A percentile compares a stretch with the other conserved stretches of the same genome.
Evolutionary conservation across 2,113 vertebrate species (phyloP).

Genomic region (Athene cunicularia): DNA sequence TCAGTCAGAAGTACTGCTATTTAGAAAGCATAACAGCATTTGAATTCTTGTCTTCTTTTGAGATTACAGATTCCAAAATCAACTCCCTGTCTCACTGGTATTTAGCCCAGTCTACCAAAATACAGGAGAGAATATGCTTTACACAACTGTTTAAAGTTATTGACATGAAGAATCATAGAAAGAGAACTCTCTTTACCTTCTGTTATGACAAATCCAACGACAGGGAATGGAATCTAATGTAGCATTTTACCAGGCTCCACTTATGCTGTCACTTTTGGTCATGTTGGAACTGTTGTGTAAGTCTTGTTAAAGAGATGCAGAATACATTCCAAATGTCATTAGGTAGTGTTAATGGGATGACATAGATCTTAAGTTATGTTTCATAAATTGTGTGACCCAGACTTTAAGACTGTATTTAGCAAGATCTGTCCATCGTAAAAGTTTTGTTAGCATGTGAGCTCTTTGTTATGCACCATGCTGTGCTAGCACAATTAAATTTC

Average conservation of each 20-base stretch:
- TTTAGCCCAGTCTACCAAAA: neutral
- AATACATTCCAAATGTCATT: neutral
- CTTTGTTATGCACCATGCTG: neutral
- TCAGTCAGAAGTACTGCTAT: neutral
- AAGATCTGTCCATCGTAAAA: neutral
- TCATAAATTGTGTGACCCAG: neutral
- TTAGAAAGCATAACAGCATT: neutral
- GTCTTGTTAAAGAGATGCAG: neutral
- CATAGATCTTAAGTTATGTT: neutral
- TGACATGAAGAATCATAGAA: neutral
- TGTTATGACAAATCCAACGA: neutral
- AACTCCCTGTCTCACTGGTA: neutral
- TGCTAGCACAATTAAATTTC: neutral
- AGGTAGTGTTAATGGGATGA: neutral
- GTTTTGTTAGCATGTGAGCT: neutral
- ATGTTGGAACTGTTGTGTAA: neutral
- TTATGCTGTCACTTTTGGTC: neutral
- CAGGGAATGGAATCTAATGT: neutral
- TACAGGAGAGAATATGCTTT: neutral
- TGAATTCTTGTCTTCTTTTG: neutral
- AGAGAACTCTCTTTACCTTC: neutral
- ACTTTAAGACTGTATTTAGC: neutral
- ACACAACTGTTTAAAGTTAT: neutral
- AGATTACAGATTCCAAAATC: neutral
- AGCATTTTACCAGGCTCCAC: neutral